Conservation (phyloP, 2,797 vertebrate genomes). For the Neopelma chrysocephalum region DNA sequence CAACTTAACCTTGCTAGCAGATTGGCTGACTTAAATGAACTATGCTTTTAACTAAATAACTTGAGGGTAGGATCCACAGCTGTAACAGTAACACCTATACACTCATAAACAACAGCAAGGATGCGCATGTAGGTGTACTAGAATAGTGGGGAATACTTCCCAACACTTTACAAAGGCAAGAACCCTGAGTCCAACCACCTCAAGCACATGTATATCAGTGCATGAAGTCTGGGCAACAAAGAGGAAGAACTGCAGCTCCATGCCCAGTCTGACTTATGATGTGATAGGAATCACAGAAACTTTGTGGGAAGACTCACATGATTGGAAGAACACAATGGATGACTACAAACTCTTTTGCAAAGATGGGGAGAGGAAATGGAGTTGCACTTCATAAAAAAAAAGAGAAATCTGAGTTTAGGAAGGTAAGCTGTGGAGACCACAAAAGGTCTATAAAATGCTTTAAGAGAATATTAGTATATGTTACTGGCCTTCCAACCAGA, state of each 20-base stretch:
- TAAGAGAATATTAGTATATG: background rate
- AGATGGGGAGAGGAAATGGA: background rate
- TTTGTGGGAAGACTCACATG: background rate
- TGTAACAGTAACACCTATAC: background rate
- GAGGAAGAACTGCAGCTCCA: background rate
- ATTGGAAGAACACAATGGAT: background rate
- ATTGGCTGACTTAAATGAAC: background rate
- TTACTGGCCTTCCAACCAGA: background rate
- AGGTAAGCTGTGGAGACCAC: background rate
- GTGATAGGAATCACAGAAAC: background rate
- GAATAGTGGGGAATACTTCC: background rate
- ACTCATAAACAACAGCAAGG: background rate
- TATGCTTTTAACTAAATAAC: background rate
- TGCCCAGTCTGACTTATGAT: background rate
- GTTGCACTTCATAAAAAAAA: background rate
- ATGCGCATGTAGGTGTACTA: background rate
- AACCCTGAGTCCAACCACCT: background rate
- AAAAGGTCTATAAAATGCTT: background rate
- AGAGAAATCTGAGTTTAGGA: background rate
- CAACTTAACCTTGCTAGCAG: background rate
- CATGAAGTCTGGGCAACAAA: background rate
- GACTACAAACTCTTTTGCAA: background rate
- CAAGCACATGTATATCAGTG: background rate
- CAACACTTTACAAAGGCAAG: background rate
- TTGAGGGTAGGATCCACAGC: background rate